Evolutionary conservation across 1,140 invertebrate species (phyloP).

Genomic region (Panulirus ornatus): DNA sequence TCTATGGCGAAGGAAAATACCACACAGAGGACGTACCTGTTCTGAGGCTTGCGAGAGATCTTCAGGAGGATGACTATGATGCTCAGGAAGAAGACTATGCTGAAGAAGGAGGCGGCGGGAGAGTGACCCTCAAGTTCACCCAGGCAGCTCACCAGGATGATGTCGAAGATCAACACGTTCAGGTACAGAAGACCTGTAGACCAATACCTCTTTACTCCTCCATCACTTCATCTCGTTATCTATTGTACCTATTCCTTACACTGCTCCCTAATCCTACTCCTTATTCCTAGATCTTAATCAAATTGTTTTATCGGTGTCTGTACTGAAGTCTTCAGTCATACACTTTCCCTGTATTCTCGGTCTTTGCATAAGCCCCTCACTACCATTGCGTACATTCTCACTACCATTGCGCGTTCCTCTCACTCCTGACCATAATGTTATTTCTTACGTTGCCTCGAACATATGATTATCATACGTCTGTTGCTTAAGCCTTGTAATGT

Average conservation of each 20-base stretch:
- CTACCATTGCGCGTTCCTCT: no score
- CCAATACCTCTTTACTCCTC: neutral
- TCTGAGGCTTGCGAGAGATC: constrained; percentile 94
- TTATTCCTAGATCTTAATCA: no score
- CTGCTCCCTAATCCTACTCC: neutral
- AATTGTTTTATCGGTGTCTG: no score
- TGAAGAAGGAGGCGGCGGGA: constrained; percentile 81
- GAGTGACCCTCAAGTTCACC: constrained; percentile 79
- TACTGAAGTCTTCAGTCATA: no score
- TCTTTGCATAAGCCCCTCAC: no score
- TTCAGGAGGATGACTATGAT: constrained; percentile 88
- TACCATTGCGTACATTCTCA: no score
- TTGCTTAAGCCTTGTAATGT: no score
- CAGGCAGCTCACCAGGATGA: constrained; percentile 89
- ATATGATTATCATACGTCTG: no score
- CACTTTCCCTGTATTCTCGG: no score
- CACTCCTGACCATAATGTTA: no score
- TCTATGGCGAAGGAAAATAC: neutral
- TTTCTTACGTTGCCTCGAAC: no score
- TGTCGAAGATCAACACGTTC: constrained; percentile 89
- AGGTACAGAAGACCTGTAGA: constrained; percentile 83
- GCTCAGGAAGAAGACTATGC: constrained; percentile 83
- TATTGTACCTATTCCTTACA: neutral
- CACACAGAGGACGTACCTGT: constrained; percentile 86
- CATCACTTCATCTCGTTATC: neutral